These are phyloP conservation scores for Hipposideros armiger DNA, from an alignment of 2,113 vertebrate genomes.

Conservation along the genomic window DNA sequence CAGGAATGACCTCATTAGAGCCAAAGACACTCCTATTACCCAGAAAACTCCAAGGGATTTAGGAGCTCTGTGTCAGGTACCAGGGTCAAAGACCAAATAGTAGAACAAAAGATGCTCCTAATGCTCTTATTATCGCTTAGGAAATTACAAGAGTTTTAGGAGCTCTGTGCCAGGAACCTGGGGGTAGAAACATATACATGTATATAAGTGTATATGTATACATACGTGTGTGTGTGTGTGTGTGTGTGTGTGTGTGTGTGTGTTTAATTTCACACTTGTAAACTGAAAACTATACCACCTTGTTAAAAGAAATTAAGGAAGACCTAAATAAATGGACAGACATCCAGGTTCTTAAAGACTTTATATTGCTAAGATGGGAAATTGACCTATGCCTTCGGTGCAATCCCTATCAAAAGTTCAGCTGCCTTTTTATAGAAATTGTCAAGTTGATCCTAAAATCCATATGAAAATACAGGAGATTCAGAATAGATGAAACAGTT, in stretches of 20 bases:
- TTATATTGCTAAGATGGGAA: background rate
- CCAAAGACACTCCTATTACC: background rate
- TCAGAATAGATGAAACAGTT: background rate
- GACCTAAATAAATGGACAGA: background rate
- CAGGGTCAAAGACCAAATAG: background rate
- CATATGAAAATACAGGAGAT: background rate
- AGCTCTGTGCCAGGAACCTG: background rate
- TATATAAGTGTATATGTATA: too few species aligned
- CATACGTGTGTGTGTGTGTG: too few species aligned
- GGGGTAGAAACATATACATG: background rate
- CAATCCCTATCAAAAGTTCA: background rate
- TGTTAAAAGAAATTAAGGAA: background rate
- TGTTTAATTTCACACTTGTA: background rate
- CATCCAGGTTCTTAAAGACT: background rate
- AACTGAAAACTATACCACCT: background rate
- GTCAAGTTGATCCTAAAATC: background rate
- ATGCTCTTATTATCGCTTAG: background rate
- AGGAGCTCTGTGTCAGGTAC: background rate
- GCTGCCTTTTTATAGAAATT: background rate
- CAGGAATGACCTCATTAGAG: background rate
- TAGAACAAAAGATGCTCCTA: background rate
- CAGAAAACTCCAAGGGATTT: background rate
- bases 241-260: too few species aligned
- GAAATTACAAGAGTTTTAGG: background rate
- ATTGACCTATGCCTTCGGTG: background rate